phyloP scores from a whole-genome alignment of 2,888 invertebrate species.

The Melanostoma mellinum region DNA sequence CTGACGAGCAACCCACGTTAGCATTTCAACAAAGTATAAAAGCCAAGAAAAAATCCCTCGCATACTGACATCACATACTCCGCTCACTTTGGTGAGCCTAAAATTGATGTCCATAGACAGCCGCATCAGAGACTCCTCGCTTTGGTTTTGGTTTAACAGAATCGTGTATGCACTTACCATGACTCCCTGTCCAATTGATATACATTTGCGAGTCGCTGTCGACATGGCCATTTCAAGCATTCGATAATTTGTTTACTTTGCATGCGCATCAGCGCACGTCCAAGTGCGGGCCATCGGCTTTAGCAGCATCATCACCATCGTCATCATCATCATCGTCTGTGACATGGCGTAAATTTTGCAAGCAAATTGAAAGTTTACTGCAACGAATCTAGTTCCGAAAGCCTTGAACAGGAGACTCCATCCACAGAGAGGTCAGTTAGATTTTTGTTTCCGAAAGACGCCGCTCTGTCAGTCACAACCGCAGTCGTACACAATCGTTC shows the following conservation, averaged over 20 bases:
- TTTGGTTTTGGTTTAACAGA: constrained; percentile 11
- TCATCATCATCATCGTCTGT: not conserved
- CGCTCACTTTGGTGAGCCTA: constrained; percentile 55
- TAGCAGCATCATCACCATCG: constrained; percentile 7
- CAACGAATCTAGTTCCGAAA: constrained; percentile 74
- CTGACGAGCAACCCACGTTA: constrained; percentile 48
- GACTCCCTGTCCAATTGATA: constrained; percentile 70
- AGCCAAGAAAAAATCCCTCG: constrained; percentile 15
- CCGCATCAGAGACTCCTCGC: constrained; percentile 27
- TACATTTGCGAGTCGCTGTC: constrained; percentile 57
- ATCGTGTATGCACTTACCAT: constrained; percentile 52
- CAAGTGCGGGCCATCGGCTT: constrained; percentile 4
- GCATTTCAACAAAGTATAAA: constrained; percentile 16
- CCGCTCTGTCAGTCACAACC: constrained; percentile 16
- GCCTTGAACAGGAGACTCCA: constrained; percentile 47
- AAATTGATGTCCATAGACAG: constrained; percentile 63
- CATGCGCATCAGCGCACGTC: constrained; percentile 23
- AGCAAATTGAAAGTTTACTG: constrained; percentile 80
- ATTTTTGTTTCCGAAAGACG: constrained; percentile 28
- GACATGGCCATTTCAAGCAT: constrained; percentile 53
- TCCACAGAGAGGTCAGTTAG: constrained; percentile 46
- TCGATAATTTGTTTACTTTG: constrained; percentile 67
- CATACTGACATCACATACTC: constrained; percentile 22
- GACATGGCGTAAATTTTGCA: constrained; percentile 43
- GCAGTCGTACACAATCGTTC: constrained; percentile 12